Evolutionary conservation across 2,113 vertebrate genomes (phyloP), one percentile per base, ranked within the genome.

Genomic region (Poicephalus gulielmi): DNA sequence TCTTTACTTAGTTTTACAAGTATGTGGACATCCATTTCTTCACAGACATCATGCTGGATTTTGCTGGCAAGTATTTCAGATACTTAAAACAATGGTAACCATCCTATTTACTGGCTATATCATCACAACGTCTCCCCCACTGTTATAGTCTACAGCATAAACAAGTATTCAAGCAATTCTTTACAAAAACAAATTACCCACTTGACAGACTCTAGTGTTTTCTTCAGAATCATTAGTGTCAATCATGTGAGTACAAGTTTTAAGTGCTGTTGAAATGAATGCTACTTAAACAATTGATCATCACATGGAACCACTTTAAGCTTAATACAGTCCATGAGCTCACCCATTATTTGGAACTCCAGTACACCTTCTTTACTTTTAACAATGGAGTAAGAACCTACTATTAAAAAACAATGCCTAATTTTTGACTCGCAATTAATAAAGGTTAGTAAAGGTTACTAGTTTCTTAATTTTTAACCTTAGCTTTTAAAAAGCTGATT

Each of bases 201-300:
- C 83, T 88, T 49, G 13, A 91, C 89, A 88, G 81, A 67, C 84
- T 75, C 31, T 10, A 75, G 79, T 85, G 71, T 92, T 85, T 97
- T 71, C 81, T 86, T 88, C 83, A 91, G 83, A 95, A 76, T 94
- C 87, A 91, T 97, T 95, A 96, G 41, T 91, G 96, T 96, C 98
- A 95, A 95, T 97, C 97, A 97, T 53, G 43, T 62, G 73, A 93
- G 86, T 49, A 93, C 52, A 92, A 83, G 81, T 95, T 97, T 92
- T 96, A 94, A 96, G 44, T 63, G 83, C 53, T 86, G 46, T 67
- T 83, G 94, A 94, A 96, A 95, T 71, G 55, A 73, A 86, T 85
- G 92, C 68, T 94, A 74, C 86, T 89, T 94, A 95, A 95, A 84
- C 95, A 96, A 85, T 53, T 79, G 96, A 89, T 95, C 96, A 86